Percentiles rank a stretch among this genome's conserved stretches.
These are phyloP conservation scores for Apantesis nais DNA, from an alignment of 2,888 invertebrate species.

Conservation along the genomic window DNA sequence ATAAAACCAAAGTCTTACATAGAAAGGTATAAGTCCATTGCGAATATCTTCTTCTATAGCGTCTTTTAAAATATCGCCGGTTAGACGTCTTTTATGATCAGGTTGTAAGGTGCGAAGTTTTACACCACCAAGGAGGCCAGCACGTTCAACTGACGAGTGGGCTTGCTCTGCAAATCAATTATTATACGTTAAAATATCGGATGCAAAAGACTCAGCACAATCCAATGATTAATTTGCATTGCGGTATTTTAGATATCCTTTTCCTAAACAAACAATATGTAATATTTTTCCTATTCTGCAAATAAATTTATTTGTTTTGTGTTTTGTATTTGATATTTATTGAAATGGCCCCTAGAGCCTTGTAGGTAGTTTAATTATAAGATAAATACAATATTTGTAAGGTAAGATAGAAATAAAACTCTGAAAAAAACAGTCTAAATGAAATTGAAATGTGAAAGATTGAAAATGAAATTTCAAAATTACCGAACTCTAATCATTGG, in stretches of 20 bases:
- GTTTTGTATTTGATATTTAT: too few species aligned
- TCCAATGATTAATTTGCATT: not conserved
- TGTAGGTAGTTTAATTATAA: too few species aligned
- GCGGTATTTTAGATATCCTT: not conserved
- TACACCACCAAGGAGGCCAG: conserved; percentile 95
- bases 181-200: not conserved
- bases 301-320: too few species aligned
- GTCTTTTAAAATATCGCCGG: conserved; percentile 90
- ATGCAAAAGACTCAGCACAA: not conserved
- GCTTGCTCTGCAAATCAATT: conserved; percentile 89
- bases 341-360: too few species aligned
- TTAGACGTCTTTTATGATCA: conserved; percentile 89
- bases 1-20: conserved; percentile 86
- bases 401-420: too few species aligned
- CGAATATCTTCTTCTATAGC: conserved; percentile 94
- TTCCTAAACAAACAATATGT: too few species aligned
- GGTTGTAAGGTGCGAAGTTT: conserved; percentile 90
- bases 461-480: too few species aligned
- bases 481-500: too few species aligned
- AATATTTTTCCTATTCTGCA: too few species aligned
- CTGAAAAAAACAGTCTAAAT: too few species aligned
- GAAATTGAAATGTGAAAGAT: too few species aligned
- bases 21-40: conserved; percentile 97
- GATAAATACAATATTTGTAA: too few species aligned
- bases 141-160: conserved; percentile 97